Conservation (phyloP, 2,797 vertebrate species). For the Perodicticus potto region DNA sequence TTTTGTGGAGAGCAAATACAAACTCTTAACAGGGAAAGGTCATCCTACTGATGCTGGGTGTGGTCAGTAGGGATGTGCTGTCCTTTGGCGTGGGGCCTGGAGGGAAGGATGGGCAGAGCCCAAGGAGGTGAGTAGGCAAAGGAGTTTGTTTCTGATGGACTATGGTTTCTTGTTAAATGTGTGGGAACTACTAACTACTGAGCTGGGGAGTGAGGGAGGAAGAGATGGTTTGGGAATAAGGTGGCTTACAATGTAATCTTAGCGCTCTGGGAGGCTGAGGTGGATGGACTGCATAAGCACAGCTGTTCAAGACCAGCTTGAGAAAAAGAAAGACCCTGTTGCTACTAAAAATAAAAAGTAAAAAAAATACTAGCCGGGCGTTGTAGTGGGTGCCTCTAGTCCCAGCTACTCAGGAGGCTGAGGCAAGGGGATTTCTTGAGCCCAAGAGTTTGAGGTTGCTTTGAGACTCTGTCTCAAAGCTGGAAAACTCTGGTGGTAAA, state of each 20-base stretch:
- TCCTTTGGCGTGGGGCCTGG: neutral
- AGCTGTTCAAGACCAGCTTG: too few relatives aligned
- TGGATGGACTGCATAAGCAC: too few relatives aligned
- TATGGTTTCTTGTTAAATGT: neutral
- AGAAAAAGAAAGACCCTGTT: too few relatives aligned
- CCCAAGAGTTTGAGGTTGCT: too few relatives aligned
- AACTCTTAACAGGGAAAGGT: neutral
- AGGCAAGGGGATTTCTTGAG: too few relatives aligned
- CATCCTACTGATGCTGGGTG: neutral
- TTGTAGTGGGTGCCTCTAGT: too few relatives aligned
- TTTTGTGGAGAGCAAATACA: neutral
- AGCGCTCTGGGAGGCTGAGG: too few relatives aligned
- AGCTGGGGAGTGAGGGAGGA: neutral
- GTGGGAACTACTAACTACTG: neutral
- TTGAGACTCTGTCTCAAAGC: neutral
- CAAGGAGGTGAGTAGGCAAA: neutral
- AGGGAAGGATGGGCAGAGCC: neutral
- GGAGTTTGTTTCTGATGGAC: neutral
- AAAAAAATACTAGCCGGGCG: too few relatives aligned
- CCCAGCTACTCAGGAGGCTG: too few relatives aligned
- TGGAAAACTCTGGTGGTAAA: neutral
- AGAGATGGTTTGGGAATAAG: neutral
- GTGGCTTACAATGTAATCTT: too few relatives aligned
- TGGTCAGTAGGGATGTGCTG: neutral
- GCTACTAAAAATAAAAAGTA: too few relatives aligned